Percentiles rank a stretch among this genome's conserved stretches.
Evolutionary conservation across 2,113 vertebrate species (phyloP).

Genomic region (Solenodon paradoxus): DNA sequence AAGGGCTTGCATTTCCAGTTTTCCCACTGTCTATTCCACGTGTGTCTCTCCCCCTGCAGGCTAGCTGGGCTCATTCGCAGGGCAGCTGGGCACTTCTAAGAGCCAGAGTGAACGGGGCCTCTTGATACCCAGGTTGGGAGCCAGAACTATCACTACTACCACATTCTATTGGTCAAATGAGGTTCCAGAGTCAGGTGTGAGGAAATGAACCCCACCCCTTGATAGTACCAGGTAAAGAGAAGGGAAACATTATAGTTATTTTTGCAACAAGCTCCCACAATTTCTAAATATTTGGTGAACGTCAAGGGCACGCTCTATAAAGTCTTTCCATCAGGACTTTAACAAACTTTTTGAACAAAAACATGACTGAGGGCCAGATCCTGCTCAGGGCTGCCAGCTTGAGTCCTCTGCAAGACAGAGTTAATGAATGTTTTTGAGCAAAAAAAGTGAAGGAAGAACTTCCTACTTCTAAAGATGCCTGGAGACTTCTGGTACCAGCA

Average conservation of each 20-base stretch:
- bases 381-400: background rate
- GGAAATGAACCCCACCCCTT: background rate
- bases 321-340: background rate
- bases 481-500: background rate
- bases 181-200: background rate
- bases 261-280: background rate
- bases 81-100: background rate
- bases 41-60: rapidly evolving
- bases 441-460: background rate
- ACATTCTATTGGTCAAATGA: background rate
- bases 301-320: background rate
- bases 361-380: background rate
- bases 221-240: background rate
- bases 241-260: background rate
- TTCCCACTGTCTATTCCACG: rapidly evolving
- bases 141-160: rapidly evolving
- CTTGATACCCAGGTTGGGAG: background rate
- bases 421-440: slow-evolving; percentile 15
- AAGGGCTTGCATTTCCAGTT: background rate
- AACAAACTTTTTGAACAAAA: slow-evolving; percentile 22
- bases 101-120: background rate
- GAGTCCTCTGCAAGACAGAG: slow-evolving; percentile 23
- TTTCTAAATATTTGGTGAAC: background rate
- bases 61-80: background rate
- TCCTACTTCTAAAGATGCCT: slow-evolving; percentile 4